phyloP scores from a whole-genome alignment of 2,888 invertebrate genomes.

The Chrysodeixis includens region DNA sequence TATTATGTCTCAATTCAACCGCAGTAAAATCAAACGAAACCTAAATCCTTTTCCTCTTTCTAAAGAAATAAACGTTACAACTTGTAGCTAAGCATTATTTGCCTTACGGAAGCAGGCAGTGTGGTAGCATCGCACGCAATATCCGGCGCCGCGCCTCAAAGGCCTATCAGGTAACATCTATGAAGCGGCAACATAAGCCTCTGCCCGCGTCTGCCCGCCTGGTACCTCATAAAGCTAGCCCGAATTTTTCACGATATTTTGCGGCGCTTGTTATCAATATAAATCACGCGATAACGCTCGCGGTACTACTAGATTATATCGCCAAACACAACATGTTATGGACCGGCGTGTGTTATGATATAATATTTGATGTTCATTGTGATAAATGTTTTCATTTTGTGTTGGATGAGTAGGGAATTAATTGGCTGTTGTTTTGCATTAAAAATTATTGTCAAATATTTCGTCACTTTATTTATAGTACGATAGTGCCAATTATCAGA shows the following conservation, averaged over 20 bases:
- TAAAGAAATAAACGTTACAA: background rate
- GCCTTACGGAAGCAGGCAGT: conserved; percentile 11
- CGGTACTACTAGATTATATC: conserved; percentile 47
- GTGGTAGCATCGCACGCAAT: conserved; percentile 17
- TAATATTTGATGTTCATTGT: conserved; percentile 16
- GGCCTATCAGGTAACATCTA: conserved; percentile 14
- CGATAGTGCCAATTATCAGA: too few relatives aligned
- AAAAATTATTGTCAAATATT: too few relatives aligned
- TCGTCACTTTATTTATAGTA: too few relatives aligned
- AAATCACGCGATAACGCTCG: conserved; percentile 37
- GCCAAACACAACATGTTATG: conserved; percentile 33
- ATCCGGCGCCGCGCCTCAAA: conserved; percentile 27
- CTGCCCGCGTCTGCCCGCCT: conserved; percentile 13
- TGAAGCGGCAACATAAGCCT: conserved; percentile 6
- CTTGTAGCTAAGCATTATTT: background rate
- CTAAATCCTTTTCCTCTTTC: too few relatives aligned
- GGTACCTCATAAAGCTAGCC: conserved; percentile 11
- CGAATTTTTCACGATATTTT: conserved; percentile 19
- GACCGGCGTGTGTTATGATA: conserved; percentile 25
- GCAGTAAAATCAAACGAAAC: background rate
- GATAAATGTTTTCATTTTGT: background rate
- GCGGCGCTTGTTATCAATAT: conserved; percentile 21
- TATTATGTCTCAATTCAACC: too few relatives aligned
- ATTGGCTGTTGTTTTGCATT: background rate
- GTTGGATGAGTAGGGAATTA: background rate